Base-by-base conservation (phyloP, 2,113 vertebrate genomes). In the Cacatua alba region DNA sequence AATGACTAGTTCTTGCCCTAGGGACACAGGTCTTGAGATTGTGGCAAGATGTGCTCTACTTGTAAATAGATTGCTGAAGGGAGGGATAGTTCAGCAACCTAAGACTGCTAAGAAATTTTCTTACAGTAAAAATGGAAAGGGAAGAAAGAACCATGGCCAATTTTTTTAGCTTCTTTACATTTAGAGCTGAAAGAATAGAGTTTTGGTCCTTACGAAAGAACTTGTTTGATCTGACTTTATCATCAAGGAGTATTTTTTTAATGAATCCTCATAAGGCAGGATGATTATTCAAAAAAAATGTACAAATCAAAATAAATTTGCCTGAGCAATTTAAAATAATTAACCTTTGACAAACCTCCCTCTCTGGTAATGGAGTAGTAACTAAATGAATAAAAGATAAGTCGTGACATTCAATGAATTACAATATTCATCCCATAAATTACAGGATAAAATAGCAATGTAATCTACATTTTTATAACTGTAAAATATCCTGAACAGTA, bases 311-410 rank as follows among this genome's bases (percentile, higher is more conserved):
- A 98, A 98, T 98, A 98, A 98, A 98, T 98, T 98, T 98, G 97
- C 97, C 72, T 67, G 96, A 98, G 97, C 97, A 98, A 98, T 98
- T 98, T 98, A 97, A 98, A 98, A 98, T 98, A 98, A 98, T 98
- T 98, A 98, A 98, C 98, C 98, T 98, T 98, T 98, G 98, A 98
- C 98, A 98, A 98, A 97, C 97, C 96, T 97, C 95, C 86, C 93
- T 98, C 95, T 97, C 96, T 98, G 94, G 96, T 98, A 98, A 98
- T 98, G 98, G 96, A 97, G 95, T 97, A 97, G 97, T 97, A 97
- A 98, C 97, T 98, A 95, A 98, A 98, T 98, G 98, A 98, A 98
- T 98, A 98, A 98, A 98, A 98, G 98, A 98, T 98, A 98, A 98
- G 98, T 98, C 94, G 0, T 98, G 98, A 98, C 98, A 98, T 97